Conservation (phyloP, 2,113 vertebrate species). For the Hippocampus abdominalis region DNA sequence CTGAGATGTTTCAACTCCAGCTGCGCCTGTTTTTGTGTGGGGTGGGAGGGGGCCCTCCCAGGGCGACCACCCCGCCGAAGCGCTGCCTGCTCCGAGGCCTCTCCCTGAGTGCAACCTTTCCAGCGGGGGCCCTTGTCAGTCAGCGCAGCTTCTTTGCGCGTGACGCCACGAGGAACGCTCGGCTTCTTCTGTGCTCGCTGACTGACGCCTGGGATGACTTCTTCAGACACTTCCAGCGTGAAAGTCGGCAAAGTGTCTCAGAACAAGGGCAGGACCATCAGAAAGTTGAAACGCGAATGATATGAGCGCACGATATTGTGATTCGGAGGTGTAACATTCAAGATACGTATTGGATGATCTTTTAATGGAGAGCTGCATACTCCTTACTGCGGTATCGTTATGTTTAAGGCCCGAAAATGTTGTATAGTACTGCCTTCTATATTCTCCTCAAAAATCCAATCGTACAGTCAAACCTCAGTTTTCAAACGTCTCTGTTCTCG, state of each 20-base stretch:
- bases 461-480: no score
- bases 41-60: slow-evolving; percentile 33
- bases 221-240: background rate
- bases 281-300: background rate
- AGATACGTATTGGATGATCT: no score
- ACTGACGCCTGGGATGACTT: background rate
- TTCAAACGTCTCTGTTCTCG: no score
- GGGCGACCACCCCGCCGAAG: slow-evolving; percentile 29
- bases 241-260: background rate
- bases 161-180: slow-evolving; percentile 11
- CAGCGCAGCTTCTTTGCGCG: slow-evolving; percentile 28
- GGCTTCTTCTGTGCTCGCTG: background rate
- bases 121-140: slow-evolving; percentile 49
- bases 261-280: background rate
- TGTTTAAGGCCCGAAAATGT: no score
- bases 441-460: no score
- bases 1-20: slow-evolving; percentile 29
- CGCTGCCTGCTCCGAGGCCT: slow-evolving; percentile 37
- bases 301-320: background rate
- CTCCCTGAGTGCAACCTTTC: slow-evolving; percentile 45
- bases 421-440: no score
- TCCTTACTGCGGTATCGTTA: no score
- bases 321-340: no score
- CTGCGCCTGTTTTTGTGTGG: slow-evolving; percentile 36
- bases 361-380: no score